Conservation (phyloP, 64 coral and sea anemone species). For the Actinia equina region DNA sequence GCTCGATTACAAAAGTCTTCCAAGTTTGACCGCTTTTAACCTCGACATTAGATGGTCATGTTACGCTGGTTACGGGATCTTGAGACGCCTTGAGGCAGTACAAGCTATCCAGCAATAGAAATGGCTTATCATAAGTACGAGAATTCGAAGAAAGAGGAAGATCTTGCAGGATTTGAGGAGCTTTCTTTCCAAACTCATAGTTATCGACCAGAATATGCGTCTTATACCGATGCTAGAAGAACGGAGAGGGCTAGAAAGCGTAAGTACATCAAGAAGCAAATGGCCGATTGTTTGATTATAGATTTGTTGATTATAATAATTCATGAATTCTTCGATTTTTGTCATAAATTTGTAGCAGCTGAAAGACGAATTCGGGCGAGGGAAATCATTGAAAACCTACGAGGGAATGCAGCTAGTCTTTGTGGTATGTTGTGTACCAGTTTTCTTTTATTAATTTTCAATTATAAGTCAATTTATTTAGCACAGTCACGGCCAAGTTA, state of each 20-base stretch:
- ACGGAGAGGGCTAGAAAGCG: slow-evolving; percentile 7
- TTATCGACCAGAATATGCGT: slow-evolving; percentile 88
- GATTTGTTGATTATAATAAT: not conserved
- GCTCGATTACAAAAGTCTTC: not conserved
- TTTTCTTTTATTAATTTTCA: not conserved
- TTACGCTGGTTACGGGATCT: slow-evolving; percentile 1
- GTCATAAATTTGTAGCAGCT: slow-evolving; percentile 20
- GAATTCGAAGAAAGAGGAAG: slow-evolving; percentile 38
- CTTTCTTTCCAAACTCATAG: slow-evolving; percentile 84
- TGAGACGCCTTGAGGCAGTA: slow-evolving; percentile 7
- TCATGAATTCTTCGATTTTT: slow-evolving; percentile 3
- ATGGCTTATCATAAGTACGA: slow-evolving; percentile 9
- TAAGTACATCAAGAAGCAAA: slow-evolving; percentile 10
- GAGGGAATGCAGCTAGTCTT: slow-evolving; percentile 74
- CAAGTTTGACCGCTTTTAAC: slow-evolving; percentile 26
- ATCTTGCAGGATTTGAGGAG: slow-evolving; percentile 74
- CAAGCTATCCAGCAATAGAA: not conserved
- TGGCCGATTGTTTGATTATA: slow-evolving; percentile 41
- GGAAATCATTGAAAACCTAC: slow-evolving; percentile 65
- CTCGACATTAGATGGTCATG: slow-evolving; percentile 4
- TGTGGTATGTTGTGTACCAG: slow-evolving; percentile 48
- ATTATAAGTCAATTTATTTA: not conserved
- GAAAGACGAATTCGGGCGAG: slow-evolving; percentile 56
- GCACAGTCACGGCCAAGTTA: not conserved
- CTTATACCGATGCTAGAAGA: slow-evolving; percentile 42